These are phyloP conservation scores for Amaurobius ferox DNA, from an alignment of 2,888 invertebrate genomes.

Conservation along the genomic window DNA sequence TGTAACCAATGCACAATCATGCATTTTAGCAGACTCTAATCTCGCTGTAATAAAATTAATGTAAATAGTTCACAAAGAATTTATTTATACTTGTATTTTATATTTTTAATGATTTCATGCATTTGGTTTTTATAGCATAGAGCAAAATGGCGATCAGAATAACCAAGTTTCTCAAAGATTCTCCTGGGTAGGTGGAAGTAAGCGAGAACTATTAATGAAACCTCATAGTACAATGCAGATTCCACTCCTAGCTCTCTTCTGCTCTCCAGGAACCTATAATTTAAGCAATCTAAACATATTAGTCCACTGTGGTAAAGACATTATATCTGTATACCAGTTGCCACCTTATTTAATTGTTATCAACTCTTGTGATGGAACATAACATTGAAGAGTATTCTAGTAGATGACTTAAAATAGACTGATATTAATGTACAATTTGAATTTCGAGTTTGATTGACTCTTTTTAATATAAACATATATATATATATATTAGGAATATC, in stretches of 20 bases:
- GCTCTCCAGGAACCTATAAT: constrained; percentile 77
- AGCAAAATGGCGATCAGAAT: constrained; percentile 29
- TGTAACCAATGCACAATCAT: no score
- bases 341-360: constrained; percentile 63
- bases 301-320: constrained; percentile 40
- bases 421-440: constrained; percentile 35
- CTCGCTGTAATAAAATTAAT: neutral
- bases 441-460: constrained; percentile 16
- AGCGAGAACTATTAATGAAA: constrained; percentile 75
- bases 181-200: constrained; percentile 77
- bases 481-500: neutral
- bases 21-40: neutral
- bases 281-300: constrained; percentile 74
- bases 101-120: neutral
- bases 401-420: constrained; percentile 28
- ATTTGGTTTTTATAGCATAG: constrained; percentile 18
- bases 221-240: constrained; percentile 75
- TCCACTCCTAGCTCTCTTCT: constrained; percentile 76
- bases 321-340: constrained; percentile 37
- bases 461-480: neutral
- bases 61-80: neutral
- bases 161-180: constrained; percentile 72
- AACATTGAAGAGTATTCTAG: constrained; percentile 29
- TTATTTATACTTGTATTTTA: neutral
- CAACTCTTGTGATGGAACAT: constrained; percentile 38